phyloP scores from a whole-genome alignment of 2,797 vertebrate genomes.

The Graptemys geographica region DNA sequence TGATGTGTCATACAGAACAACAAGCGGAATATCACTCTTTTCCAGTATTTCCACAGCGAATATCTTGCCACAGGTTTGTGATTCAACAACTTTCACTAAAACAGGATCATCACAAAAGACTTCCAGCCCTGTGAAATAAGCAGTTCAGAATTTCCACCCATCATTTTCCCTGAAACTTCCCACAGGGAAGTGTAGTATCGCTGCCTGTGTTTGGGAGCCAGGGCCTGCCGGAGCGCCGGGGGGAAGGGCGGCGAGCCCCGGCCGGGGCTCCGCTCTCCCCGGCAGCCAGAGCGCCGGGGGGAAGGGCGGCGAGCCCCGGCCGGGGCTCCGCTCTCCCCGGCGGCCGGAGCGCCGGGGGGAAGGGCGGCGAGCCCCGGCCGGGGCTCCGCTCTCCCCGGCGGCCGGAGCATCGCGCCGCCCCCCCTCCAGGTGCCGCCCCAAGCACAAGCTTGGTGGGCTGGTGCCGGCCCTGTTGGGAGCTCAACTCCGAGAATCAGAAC shows the following conservation, averaged over 20 bases:
- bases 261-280: too few relatives aligned
- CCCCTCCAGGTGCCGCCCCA: too few relatives aligned
- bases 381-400: too few relatives aligned
- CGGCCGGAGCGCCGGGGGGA: too few relatives aligned
- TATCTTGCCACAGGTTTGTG: conserved; percentile 88
- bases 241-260: too few relatives aligned
- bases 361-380: too few relatives aligned
- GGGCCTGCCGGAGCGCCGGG: too few relatives aligned
- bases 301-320: too few relatives aligned
- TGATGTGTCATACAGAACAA: conserved; percentile 94
- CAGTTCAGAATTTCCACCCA: not conserved
- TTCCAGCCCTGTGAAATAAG: conserved; percentile 87
- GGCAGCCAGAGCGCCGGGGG: too few relatives aligned
- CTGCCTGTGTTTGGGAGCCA: not conserved
- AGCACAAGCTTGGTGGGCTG: too few relatives aligned
- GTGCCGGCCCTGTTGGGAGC: not conserved
- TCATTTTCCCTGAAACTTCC: not conserved
- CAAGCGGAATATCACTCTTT: conserved; percentile 82
- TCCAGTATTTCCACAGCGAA: conserved; percentile 91
- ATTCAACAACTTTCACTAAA: conserved; percentile 87
- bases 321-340: too few relatives aligned
- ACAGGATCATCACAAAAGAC: conserved; percentile 84
- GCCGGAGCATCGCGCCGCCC: too few relatives aligned
- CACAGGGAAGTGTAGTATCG: not conserved
- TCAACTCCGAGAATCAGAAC: not conserved